phyloP scores from a whole-genome alignment of 2,113 vertebrate species.

The Saimiri boliviensis region DNA sequence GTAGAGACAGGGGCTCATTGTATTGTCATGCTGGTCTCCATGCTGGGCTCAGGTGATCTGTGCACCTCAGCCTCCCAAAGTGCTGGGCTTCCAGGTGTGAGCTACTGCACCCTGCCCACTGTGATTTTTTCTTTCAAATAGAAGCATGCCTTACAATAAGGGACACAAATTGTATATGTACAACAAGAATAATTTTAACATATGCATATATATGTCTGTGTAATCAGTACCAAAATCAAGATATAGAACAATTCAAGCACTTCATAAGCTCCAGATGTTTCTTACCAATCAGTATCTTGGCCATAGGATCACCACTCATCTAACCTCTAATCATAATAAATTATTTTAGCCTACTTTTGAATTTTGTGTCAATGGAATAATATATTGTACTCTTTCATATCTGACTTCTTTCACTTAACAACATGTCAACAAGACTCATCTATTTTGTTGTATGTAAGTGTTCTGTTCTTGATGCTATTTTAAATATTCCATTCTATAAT shows the following conservation, averaged over 20 bases:
- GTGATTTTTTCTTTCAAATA: conserved; percentile 10
- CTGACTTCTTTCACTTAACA: neutral
- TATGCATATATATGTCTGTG: neutral
- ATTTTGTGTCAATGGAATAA: neutral
- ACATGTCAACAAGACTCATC: neutral
- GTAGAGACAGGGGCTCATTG: too few species aligned
- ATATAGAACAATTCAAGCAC: neutral
- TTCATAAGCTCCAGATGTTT: neutral
- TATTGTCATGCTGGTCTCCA: too few species aligned
- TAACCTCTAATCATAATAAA: neutral
- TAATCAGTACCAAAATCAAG: neutral
- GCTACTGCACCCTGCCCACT: neutral
- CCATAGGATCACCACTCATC: neutral
- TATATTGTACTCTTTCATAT: neutral
- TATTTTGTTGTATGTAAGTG: neutral
- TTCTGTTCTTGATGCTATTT: neutral
- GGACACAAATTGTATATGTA: neutral
- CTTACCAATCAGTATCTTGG: neutral
- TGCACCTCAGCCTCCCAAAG: too few species aligned
- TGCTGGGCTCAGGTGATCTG: too few species aligned
- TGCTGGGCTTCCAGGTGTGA: too few species aligned
- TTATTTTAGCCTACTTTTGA: neutral
- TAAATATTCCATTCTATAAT: neutral
- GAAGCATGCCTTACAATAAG: neutral
- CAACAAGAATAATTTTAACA: neutral